Percentiles rank a stretch among this genome's conserved stretches.
phyloP scores from a whole-genome alignment of 2,888 invertebrate genomes.

The Stenoptilia bipunctidactyla region DNA sequence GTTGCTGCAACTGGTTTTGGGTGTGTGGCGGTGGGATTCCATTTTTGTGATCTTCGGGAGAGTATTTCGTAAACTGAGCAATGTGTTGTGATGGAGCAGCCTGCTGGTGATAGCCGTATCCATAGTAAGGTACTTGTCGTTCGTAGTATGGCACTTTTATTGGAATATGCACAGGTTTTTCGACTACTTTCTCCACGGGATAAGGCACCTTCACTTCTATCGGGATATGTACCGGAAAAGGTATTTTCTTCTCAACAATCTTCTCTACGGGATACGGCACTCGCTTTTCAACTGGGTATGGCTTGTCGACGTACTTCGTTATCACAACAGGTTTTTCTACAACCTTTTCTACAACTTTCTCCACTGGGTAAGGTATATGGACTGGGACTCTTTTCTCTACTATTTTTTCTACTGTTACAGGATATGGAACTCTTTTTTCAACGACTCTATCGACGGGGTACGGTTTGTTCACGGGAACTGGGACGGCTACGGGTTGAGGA shows the following conservation, averaged over 20 bases:
- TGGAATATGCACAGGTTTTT: slow-evolving; percentile 43
- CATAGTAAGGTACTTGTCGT: slow-evolving; percentile 13
- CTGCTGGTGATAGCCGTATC: slow-evolving; percentile 16
- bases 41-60: slow-evolving; percentile 19
- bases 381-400: slow-evolving; percentile 58
- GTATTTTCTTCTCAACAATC: slow-evolving; percentile 63
- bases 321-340: slow-evolving; percentile 72
- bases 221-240: slow-evolving; percentile 69
- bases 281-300: slow-evolving; percentile 58
- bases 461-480: slow-evolving; percentile 45
- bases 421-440: slow-evolving; percentile 57
- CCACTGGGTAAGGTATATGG: slow-evolving; percentile 57
- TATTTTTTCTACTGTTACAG: slow-evolving; percentile 51
- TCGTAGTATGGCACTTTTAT: slow-evolving; percentile 23
- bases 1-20: slow-evolving; percentile 9
- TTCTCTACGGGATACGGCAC: slow-evolving; percentile 61
- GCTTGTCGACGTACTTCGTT: slow-evolving; percentile 51
- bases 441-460: slow-evolving; percentile 66
- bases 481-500: slow-evolving; percentile 44
- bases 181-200: slow-evolving; percentile 47
- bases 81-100: slow-evolving; percentile 17
- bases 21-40: slow-evolving; percentile 13
- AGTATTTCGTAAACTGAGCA: slow-evolving; percentile 22
- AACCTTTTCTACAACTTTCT: slow-evolving; percentile 59
- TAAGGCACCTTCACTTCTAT: slow-evolving; percentile 62